Conservation (phyloP, 1,140 invertebrate species). For the Trialeurodes vaporariorum region DNA sequence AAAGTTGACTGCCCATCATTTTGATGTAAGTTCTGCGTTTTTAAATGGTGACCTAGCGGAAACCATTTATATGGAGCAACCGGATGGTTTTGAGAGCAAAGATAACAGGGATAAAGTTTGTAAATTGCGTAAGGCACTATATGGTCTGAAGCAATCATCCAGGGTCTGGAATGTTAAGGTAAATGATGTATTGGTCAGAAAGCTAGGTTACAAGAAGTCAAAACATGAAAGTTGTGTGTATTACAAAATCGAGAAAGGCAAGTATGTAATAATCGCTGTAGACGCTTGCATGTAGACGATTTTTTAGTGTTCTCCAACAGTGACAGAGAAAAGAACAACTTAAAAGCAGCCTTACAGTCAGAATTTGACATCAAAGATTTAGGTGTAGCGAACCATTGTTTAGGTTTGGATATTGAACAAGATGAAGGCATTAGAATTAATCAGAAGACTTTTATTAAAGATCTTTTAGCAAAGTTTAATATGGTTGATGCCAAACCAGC, state of each 20-base stretch:
- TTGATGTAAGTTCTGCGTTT: slow-evolving; percentile 36
- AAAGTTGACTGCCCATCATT: slow-evolving; percentile 29
- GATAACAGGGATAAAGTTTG: not conserved
- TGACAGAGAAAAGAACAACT: not conserved
- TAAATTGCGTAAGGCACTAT: slow-evolving; percentile 17
- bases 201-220: not conserved
- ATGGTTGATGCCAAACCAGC: not conserved
- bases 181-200: not conserved
- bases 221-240: not conserved
- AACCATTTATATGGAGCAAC: not conserved
- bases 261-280: not conserved
- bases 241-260: not conserved
- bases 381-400: not conserved
- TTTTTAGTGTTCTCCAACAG: not conserved
- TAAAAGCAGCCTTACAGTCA: not conserved
- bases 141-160: not conserved
- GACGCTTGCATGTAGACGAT: not conserved
- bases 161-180: not conserved
- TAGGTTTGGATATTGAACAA: not conserved
- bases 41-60: slow-evolving; percentile 28
- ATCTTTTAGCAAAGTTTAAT: not conserved
- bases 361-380: not conserved
- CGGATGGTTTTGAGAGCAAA: not conserved
- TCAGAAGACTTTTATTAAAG: not conserved
- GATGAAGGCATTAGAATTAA: not conserved